Conservation (phyloP, 2,888 invertebrate species). For the Drosophila nigricruria region DNA sequence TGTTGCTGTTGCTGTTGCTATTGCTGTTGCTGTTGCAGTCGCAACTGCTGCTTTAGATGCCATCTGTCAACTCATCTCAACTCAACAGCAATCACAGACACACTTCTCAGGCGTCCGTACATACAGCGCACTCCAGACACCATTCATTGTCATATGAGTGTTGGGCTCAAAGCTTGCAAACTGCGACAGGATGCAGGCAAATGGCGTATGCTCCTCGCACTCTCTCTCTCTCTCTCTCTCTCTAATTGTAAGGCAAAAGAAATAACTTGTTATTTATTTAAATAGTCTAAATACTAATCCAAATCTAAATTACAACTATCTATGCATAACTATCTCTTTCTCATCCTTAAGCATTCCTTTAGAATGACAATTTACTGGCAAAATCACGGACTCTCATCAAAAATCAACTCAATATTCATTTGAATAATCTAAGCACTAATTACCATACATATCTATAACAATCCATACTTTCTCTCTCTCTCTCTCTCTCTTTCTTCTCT, state of each 20-base stretch:
- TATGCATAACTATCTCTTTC: no score
- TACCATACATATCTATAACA: background rate
- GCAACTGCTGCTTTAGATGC: conserved; percentile 49
- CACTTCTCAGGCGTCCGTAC: conserved; percentile 47
- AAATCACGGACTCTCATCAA: background rate
- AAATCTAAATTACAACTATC: background rate
- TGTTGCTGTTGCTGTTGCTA: conserved; percentile 13
- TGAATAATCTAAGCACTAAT: background rate
- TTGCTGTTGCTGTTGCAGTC: conserved; percentile 27
- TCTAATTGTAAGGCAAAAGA: background rate
- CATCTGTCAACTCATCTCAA: conserved; percentile 55
- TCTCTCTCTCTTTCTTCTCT: background rate
- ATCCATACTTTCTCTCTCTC: background rate
- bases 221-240: conserved; percentile 2
- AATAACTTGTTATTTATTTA: background rate
- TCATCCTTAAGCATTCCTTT: background rate
- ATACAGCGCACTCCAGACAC: conserved; percentile 42
- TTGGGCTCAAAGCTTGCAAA: conserved; percentile 14
- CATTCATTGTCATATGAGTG: conserved; percentile 57
- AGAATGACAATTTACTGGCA: background rate
- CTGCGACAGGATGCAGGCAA: conserved; percentile 56
- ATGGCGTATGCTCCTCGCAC: conserved; percentile 36
- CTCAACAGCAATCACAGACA: conserved; percentile 77
- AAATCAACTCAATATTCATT: conserved; percentile 1
- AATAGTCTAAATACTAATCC: background rate